Base-by-base conservation (phyloP, 2,797 vertebrate species). In the Antrozous pallidus region DNA sequence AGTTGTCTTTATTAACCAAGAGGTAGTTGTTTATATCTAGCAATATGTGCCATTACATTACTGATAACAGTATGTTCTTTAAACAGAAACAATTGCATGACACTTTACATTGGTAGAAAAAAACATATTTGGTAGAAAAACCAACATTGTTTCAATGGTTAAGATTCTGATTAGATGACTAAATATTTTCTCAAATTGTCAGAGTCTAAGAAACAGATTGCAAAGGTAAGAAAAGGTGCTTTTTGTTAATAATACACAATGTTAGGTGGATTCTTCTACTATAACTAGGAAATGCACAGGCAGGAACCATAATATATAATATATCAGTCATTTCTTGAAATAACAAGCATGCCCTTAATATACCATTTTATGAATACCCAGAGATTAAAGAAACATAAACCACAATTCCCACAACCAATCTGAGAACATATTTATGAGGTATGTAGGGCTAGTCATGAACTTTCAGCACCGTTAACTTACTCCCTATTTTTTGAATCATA, bases 351-450 rank as follows among this genome's bases (percentile, higher is more conserved):
- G 97, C 63, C 89, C 75, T 97, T 96, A 96, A 97, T 97, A 93
- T 79, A 75, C 5, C n/a, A 40, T 96, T 98, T 97, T 96, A 97
- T 96, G 93, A 97, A 97, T 93, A 95, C 80, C 92, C 83, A 88
- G 96, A 97, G 96, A 97, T 85, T 56, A 95, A 96, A 96, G 91
- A 80, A 94, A 95, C 31, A 93, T 96, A 97, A 98, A 98, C 69
- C 92, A 97, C 82, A 96, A 90, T 94, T 97, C 70, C 93, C 87
- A 96, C 78, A 96, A 91, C 90, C 94, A 90, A 87, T 96, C 69
- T 88, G 31, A 97, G 84, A 95, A 94, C 94, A 79, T 20, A 73
- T 97, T 97, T 96, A 97, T 87, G 83, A 95, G 47, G 47, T 88
- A 94, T 78, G 22, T 42, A 96, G 51, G 94, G 93, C 95, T 93